phyloP scores from a whole-genome alignment of 2,797 vertebrate species.

The Sarcoramphus papa region DNA sequence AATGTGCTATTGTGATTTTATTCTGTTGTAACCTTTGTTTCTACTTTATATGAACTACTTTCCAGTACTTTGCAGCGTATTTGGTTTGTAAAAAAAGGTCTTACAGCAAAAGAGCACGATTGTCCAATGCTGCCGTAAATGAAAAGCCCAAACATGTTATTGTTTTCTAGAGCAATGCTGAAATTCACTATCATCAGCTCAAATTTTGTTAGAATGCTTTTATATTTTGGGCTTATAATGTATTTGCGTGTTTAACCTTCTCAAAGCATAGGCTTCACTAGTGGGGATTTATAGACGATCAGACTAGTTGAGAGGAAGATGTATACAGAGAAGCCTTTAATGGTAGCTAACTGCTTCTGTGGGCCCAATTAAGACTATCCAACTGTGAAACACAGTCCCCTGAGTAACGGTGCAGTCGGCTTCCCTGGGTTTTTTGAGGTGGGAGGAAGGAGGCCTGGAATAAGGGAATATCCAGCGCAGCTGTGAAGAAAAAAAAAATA shows the following conservation, averaged over 20 bases:
- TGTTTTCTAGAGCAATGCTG: not conserved
- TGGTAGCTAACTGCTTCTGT: slow-evolving; percentile 54
- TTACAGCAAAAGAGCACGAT: not conserved
- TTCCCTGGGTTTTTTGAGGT: not conserved
- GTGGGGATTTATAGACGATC: not conserved
- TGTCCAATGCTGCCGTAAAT: not conserved
- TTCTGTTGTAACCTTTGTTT: not conserved
- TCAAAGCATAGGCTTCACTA: not conserved
- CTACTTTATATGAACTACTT: not conserved
- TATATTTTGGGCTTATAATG: not conserved
- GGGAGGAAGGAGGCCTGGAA: not conserved
- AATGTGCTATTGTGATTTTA: not conserved
- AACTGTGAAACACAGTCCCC: slow-evolving; percentile 34
- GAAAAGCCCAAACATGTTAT: not conserved
- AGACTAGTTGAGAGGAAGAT: slow-evolving; percentile 44
- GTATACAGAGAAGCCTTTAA: slow-evolving; percentile 44
- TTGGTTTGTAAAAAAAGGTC: not conserved
- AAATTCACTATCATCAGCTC: not conserved
- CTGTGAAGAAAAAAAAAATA: not conserved
- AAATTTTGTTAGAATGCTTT: not conserved
- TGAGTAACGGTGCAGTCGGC: not conserved
- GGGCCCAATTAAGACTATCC: slow-evolving; percentile 62
- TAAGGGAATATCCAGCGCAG: not conserved
- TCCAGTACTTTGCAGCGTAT: not conserved
- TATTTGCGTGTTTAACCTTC: slow-evolving; percentile 7